A percentile compares a stretch with the other conserved stretches of the same genome.
phyloP scores from a whole-genome alignment of 2,113 vertebrate genomes.

The Litocranius walleri region DNA sequence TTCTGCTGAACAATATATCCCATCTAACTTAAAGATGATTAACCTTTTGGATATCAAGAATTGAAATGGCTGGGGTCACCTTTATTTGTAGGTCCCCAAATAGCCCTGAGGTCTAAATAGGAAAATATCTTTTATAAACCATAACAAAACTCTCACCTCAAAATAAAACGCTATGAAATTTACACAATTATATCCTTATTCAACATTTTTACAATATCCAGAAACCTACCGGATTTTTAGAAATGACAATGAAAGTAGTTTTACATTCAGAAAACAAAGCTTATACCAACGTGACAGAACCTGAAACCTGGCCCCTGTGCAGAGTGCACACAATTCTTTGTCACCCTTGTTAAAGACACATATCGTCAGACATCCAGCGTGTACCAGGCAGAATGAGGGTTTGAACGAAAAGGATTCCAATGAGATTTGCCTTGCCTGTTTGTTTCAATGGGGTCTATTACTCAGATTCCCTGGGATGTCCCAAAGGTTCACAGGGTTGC shows the following conservation, averaged over 20 bases:
- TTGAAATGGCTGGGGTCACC: neutral
- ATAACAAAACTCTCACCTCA: constrained; percentile 41
- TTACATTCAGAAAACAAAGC: constrained; percentile 14
- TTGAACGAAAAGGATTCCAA: neutral
- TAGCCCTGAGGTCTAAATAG: constrained; percentile 60
- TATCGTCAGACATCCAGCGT: no score
- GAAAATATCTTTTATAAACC: constrained; percentile 51
- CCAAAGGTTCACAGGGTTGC: rapidly evolving
- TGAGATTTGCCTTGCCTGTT: neutral
- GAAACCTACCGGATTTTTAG: neutral
- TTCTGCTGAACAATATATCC: neutral
- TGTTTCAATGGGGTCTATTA: neutral
- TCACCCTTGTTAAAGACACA: neutral
- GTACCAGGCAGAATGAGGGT: no score
- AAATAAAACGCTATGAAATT: constrained; percentile 38
- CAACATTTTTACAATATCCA: neutral
- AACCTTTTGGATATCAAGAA: neutral
- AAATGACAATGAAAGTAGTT: neutral
- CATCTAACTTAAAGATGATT: neutral
- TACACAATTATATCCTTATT: neutral
- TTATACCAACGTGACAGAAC: neutral
- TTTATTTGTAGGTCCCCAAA: neutral
- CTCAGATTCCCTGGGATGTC: neutral
- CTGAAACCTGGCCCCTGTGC: neutral
- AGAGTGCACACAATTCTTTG: neutral